Conservation (phyloP, 1,140 invertebrate species). For the Penaeus indicus region DNA sequence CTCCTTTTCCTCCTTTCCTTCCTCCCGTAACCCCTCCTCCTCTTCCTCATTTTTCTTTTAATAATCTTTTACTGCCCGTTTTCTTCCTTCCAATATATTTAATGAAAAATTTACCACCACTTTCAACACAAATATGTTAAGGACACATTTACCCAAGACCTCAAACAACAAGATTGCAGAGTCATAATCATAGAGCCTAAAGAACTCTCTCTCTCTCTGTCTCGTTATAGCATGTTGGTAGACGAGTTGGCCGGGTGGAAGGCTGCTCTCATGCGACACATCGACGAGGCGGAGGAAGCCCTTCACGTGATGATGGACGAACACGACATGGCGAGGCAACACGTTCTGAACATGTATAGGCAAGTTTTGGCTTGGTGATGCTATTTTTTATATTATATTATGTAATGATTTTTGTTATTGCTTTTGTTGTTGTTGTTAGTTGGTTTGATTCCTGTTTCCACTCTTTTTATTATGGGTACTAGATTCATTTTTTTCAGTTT, state of each 20-base stretch:
- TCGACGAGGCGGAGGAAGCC: slow-evolving; percentile 81
- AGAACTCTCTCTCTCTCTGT: slow-evolving; percentile 1
- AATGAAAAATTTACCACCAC: not conserved
- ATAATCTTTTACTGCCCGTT: not conserved
- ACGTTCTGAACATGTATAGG: slow-evolving; percentile 79
- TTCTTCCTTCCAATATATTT: slow-evolving; percentile 26
- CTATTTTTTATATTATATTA: too few species aligned
- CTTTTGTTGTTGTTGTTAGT: too few species aligned
- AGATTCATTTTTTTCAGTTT: too few species aligned
- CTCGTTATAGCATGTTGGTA: slow-evolving; percentile 69
- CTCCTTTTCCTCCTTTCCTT: not conserved
- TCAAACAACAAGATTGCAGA: too few species aligned
- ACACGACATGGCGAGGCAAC: slow-evolving; percentile 78
- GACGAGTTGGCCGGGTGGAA: slow-evolving; percentile 69
- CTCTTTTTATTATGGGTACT: too few species aligned
- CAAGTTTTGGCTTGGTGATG: slow-evolving; percentile 68
- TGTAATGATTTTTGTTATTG: too few species aligned
- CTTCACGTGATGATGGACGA: slow-evolving; percentile 83
- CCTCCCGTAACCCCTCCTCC: not conserved
- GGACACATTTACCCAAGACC: not conserved
- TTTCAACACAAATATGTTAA: not conserved
- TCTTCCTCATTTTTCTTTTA: slow-evolving; percentile 9
- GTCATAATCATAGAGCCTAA: not conserved
- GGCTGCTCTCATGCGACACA: slow-evolving; percentile 76
- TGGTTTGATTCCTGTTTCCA: too few species aligned